Conservation (phyloP, 2,888 invertebrate species). For the Sinopyrophorus schimmeli region DNA sequence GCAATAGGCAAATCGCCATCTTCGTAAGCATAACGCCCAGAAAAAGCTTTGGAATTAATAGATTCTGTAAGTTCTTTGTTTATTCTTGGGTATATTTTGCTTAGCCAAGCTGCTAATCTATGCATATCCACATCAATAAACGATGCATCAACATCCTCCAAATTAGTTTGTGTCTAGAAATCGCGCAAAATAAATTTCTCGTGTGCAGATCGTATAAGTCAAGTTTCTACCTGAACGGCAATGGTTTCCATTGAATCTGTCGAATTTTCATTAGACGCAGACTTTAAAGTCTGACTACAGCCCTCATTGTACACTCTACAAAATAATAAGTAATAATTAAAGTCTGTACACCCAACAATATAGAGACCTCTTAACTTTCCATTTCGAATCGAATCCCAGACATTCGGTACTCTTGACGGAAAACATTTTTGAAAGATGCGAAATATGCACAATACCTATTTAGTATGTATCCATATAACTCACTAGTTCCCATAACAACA, state of each 20-base stretch:
- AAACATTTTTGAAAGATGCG: slow-evolving; percentile 48
- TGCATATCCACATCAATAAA: slow-evolving; percentile 54
- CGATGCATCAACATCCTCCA: slow-evolving; percentile 38
- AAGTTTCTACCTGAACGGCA: slow-evolving; percentile 40
- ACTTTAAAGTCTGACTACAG: slow-evolving; percentile 47
- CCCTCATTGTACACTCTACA: slow-evolving; percentile 43
- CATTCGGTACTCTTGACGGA: slow-evolving; percentile 55
- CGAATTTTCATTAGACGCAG: slow-evolving; percentile 41
- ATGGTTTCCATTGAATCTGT: slow-evolving; percentile 47
- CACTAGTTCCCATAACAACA: too few relatives aligned
- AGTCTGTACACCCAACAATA: too few relatives aligned
- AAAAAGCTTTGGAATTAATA: slow-evolving; percentile 46
- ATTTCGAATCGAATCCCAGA: slow-evolving; percentile 57
- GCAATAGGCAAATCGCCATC: slow-evolving; percentile 40
- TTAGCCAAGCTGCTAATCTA: slow-evolving; percentile 57
- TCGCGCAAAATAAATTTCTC: slow-evolving; percentile 9
- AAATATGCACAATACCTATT: too few relatives aligned
- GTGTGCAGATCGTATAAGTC: slow-evolving; percentile 1
- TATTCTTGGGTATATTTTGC: slow-evolving; percentile 55
- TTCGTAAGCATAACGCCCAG: slow-evolving; percentile 40
- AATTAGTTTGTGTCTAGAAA: slow-evolving; percentile 53
- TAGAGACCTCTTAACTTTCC: slow-evolving; percentile 54
- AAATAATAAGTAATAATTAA: slow-evolving; percentile 9
- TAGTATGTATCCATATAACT: too few relatives aligned
- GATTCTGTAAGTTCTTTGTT: slow-evolving; percentile 55